Base-by-base conservation (phyloP, 1,140 invertebrate species). In the Apis mellifera region DNA sequence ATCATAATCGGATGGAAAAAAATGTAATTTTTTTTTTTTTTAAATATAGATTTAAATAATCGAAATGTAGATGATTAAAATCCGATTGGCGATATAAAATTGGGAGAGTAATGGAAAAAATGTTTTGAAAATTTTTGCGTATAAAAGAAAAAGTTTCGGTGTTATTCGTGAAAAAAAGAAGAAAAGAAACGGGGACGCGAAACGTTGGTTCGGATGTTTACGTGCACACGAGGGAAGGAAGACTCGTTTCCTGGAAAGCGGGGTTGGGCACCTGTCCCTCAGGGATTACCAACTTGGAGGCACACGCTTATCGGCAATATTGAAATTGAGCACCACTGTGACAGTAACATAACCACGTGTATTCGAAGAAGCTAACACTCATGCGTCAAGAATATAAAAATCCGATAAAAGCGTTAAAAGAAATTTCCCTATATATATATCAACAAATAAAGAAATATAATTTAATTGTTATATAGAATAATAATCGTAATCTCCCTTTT, bases 211-310 rank as follows among this genome's bases (percentile, higher is more conserved):
- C 68, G 83, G 87, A 86, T 83, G 90, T 86, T 90, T 88, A 82
- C 71, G 84, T 79, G 85, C 87, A 77, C 83, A 89, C 82, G 86
- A 91, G 86, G 89, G 90, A 83, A 88, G 90, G 89, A 90, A 89
- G 83, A 83, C 85, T 86, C 80, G 90, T 92, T 94, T 94, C 92
- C 93, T 92, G 91, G 93, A 94, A 94, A 92, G 92, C 88, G 89
- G 90, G 91, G 91, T 91, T 91, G 93, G 91, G 91, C 93, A 94
- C 93, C 93, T 94, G 93, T 93, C 92, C 91, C 90, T 92, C 92
- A 93, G 92, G 84, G 92, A 81, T 72, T 90, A 73, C 86, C 92
- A 86, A 86, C 87, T 19, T 72, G 1, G 11, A 52, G 50, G 55
- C 13, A 42, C 50, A 0, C 54, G 21, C 55, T 59, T n/a, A 15